Percentiles rank a stretch among this genome's conserved stretches.
Evolutionary conservation across 2,797 vertebrate genomes (phyloP).

Genomic region (Merluccius polli): DNA sequence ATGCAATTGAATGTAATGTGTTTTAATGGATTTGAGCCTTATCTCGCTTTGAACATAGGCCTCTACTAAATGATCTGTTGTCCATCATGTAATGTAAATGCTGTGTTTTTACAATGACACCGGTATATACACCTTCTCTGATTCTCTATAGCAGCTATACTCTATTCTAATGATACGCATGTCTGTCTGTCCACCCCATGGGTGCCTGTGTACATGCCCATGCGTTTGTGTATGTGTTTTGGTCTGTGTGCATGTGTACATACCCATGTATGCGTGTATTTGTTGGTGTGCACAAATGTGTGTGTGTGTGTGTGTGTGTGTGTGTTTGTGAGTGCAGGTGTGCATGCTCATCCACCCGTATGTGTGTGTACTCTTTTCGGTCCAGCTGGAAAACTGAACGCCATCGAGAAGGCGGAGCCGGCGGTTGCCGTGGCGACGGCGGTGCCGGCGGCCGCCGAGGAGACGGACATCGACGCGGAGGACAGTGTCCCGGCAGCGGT

Average conservation of each 20-base stretch:
- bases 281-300: neutral
- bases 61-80: neutral
- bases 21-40: neutral
- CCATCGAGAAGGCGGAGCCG: conserved; percentile 65
- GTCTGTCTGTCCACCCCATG: conserved; percentile 49
- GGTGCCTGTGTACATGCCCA: conserved; percentile 46
- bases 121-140: neutral
- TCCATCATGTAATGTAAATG: neutral
- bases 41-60: neutral
- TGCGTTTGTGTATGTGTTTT: conserved; percentile 19
- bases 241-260: conserved; percentile 5
- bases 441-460: conserved; percentile 70
- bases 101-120: neutral
- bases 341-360: conserved; percentile 68
- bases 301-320: neutral
- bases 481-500: conserved; percentile 37
- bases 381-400: conserved; percentile 75
- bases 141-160: neutral
- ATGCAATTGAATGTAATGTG: neutral
- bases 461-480: conserved; percentile 93
- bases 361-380: conserved; percentile 59
- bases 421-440: conserved; percentile 52
- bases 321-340: conserved; percentile 59
- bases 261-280: neutral
- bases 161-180: neutral